Conservation (phyloP, 1,140 invertebrate genomes). For the Formica selysi region DNA sequence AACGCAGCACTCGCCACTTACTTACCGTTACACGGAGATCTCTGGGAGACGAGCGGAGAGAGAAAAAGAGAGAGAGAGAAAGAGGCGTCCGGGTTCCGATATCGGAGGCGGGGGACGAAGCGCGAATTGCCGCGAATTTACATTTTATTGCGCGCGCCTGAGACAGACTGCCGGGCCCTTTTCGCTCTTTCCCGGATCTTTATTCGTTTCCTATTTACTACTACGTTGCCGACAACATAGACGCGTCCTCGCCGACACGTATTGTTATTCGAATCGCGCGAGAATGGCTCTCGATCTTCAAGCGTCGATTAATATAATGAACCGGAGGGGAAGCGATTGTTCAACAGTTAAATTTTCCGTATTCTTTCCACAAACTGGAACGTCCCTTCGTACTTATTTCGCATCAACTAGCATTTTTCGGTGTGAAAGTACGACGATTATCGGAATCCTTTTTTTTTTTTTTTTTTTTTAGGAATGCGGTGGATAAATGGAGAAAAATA, state of each 20-base stretch:
- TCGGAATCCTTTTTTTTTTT: too few species aligned
- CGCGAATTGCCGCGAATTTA: conserved; percentile 76
- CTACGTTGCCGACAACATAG: conserved; percentile 5
- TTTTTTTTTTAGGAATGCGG: background rate
- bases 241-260: background rate
- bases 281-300: conserved; percentile 33
- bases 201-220: conserved; percentile 60
- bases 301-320: conserved; percentile 15
- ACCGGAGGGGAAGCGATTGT: background rate
- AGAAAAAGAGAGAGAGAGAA: background rate
- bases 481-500: conserved; percentile 44
- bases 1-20: conserved; percentile 57
- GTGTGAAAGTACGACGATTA: too few species aligned
- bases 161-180: conserved; percentile 65
- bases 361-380: background rate
- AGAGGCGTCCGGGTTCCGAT: conserved; percentile 46
- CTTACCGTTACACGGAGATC: conserved; percentile 58
- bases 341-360: background rate
- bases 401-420: background rate
- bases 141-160: conserved; percentile 75
- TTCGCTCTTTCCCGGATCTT: conserved; percentile 45
- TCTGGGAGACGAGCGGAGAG: conserved; percentile 22
- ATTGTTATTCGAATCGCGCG: conserved; percentile 37
- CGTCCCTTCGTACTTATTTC: background rate
- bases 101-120: conserved; percentile 54